Evolutionary conservation across 2,113 vertebrate species (phyloP), one percentile per base, ranked within the genome.

Genomic region (Apteryx owenii): DNA sequence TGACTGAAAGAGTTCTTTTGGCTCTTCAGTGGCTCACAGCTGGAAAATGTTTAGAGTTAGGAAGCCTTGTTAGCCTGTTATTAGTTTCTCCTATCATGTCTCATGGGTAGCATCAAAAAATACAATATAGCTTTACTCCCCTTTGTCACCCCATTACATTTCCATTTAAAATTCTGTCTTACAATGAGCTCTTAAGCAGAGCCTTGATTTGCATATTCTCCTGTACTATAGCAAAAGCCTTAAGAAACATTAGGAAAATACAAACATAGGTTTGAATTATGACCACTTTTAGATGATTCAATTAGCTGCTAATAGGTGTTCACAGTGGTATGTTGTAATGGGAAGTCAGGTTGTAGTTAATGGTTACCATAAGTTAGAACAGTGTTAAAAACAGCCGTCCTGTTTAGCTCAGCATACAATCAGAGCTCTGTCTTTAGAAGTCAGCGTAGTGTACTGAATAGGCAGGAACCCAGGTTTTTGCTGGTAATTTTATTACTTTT

Each of bases 261-360:
- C 81, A 92, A 92, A 73, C 72, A 38, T 25, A 10, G 82, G 68
- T 72, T 95, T 97, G 93, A 94, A 66, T 95, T 83, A 94, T 85
- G 85, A 71, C 78, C 69, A 40, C 73, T 83, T 95, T 85, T 72
- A 87, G 94, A 81, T 95, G 64, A 85, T 96, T 96, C 95, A 95
- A 95, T 96, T 97, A 97, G 94, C 90, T 92, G 65, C 85, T 94
- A 97, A 96, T 96, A 97, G 89, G 68, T 87, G 88, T 93, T 95
- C 81, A 48, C 68, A 90, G 95, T 93, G 89, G 94, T 89, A 88
- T 90, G 93, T 80, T 86, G 83, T 89, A 85, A 95, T 87, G 91
- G 93, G 96, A 97, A 96, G 87, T 95, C 86, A 95, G 96, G 94
- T 92, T 98, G 94, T 91, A 95, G 89, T 93, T 98, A 97, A 93